Percentiles rank a stretch among this genome's conserved stretches.
Evolutionary conservation across 2,888 invertebrate genomes (phyloP).

Genomic region (Tromatobia lineatoria): DNA sequence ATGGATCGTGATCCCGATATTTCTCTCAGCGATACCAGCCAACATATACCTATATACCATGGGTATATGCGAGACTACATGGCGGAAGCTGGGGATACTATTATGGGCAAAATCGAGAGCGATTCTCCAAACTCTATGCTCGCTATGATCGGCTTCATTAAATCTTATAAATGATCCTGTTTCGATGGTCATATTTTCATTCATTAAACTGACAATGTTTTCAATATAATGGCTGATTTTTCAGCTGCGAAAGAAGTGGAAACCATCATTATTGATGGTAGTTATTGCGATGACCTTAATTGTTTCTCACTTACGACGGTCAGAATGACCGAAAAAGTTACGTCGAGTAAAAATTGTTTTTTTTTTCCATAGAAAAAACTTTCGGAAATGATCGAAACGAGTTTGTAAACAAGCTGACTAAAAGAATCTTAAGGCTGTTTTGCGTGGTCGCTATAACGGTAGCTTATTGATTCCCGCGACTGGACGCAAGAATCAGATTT

Average conservation of each 20-base stretch:
- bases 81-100: constrained; percentile 41
- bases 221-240: background rate
- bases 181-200: background rate
- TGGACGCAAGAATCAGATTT: too few relatives aligned
- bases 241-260: background rate
- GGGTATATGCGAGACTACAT: constrained; percentile 3
- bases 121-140: constrained; percentile 34
- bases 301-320: too few relatives aligned
- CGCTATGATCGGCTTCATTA: constrained; percentile 19
- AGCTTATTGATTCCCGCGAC: too few relatives aligned
- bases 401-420: too few relatives aligned
- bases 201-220: background rate
- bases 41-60: constrained; percentile 3
- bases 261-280: too few relatives aligned
- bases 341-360: too few relatives aligned
- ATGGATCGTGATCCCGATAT: constrained; percentile 74
- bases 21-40: constrained; percentile 55
- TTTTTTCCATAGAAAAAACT: too few relatives aligned
- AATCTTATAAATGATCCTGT: background rate
- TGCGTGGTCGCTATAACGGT: too few relatives aligned
- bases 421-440: too few relatives aligned
- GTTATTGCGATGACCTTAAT: too few relatives aligned
- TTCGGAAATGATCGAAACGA: too few relatives aligned
- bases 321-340: too few relatives aligned
- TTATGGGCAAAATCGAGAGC: constrained; percentile 48